These are phyloP conservation scores for Crenuchus spilurus DNA, from an alignment of 2,797 vertebrate species.

Conservation along the genomic window DNA sequence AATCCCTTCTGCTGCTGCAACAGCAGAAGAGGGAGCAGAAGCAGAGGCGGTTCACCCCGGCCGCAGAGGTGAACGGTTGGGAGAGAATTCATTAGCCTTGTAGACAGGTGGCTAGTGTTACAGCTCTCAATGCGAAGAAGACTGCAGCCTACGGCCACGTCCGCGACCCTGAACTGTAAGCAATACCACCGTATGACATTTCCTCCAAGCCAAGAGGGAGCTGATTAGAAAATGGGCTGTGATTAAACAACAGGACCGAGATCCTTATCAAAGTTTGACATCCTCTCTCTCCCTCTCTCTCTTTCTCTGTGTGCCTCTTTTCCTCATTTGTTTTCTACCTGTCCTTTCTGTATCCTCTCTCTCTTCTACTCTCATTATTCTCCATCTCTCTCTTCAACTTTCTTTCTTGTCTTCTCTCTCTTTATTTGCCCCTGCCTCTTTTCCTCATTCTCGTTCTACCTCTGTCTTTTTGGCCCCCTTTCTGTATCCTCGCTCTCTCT, in stretches of 20 bases:
- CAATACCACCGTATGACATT: constrained; percentile 75
- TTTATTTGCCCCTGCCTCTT: no score
- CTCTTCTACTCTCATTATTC: no score
- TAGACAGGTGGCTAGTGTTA: constrained; percentile 80
- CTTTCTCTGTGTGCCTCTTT: constrained; percentile 23
- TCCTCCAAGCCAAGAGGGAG: constrained; percentile 72
- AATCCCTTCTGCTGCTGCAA: constrained; percentile 43
- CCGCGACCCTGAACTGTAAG: constrained; percentile 60
- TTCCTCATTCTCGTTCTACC: no score
- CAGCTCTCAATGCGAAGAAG: constrained; percentile 71
- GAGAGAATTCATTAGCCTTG: constrained; percentile 79
- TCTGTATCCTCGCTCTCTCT: background rate
- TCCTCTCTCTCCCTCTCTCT: constrained; percentile 54
- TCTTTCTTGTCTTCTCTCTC: no score
- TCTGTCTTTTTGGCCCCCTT: no score
- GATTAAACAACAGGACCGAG: constrained; percentile 78
- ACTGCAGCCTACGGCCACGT: constrained; percentile 59
- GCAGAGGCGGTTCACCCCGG: constrained; percentile 38
- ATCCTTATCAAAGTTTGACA: constrained; percentile 81
- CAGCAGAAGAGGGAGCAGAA: background rate
- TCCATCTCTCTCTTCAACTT: background rate
- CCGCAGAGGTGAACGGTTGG: constrained; percentile 71
- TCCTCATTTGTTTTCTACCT: constrained; percentile 49
- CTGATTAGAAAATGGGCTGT: constrained; percentile 81
- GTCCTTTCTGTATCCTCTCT: constrained; percentile 66